Evolutionary conservation across 35 echinoderm and acorn worm genomes (phyloP), one percentile per base, ranked within the genome.

Genomic region (Lytechinus variegatus): DNA sequence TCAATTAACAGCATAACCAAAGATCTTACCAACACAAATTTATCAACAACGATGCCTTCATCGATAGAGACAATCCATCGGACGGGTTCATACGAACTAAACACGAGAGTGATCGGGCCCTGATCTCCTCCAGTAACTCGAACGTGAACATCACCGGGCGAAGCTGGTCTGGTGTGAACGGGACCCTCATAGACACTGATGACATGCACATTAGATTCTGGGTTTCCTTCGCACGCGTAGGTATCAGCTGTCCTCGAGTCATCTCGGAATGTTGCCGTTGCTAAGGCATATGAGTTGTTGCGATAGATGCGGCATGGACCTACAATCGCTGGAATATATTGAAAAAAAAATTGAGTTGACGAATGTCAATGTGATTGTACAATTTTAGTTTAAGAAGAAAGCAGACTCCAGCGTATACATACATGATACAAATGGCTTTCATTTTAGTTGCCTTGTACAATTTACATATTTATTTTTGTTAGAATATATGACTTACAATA

Each of bases 11-110:
- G 13, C 7, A 58, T 58, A 58, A 58, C 9, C 56, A 9, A 58
- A 58, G 2, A 58, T 58, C 96, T 96, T 95, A 98, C 97, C 89
- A 98, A 27, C 9, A 97, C 86, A 27, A 98, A 87, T 96, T 95
- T 95, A 52, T 89, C 93, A 33, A 98, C 54, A 10, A 95, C 57
- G 11, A 96, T 51, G 13, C 56, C 61, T 10, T 56, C 54, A n/a
- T 94, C 54, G 16, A 98, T 11, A 53, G 61, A 28, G 3, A 98
- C 29, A 53, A 94, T 24, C 97, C 97, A 98, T 6, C 87, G 95
- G 92, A 98, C 97, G 2, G 97, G 97, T 94, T 98, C 97, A 91
- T 96, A 98, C 4, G 89, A 96, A 0, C 55, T 94, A 27, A 98
- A 95, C 11, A 97, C 94, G 16, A 98, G 28, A 6, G 96, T 94